These are phyloP conservation scores for Oxygymnocypris stewartii DNA, from an alignment of 2,113 vertebrate species.

Conservation along the genomic window DNA sequence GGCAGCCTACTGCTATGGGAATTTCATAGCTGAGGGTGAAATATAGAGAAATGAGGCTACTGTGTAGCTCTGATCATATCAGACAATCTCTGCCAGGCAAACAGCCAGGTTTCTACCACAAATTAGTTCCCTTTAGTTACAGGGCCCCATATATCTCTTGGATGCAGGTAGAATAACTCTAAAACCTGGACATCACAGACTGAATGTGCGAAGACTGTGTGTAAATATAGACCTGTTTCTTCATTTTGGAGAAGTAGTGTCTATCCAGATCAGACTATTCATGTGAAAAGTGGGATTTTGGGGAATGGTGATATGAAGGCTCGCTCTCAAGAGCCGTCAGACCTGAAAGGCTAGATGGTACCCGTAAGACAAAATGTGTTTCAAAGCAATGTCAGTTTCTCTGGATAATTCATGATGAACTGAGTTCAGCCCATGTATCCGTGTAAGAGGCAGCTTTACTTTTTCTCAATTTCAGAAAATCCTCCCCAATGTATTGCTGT, in stretches of 20 bases:
- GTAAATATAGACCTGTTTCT: background rate
- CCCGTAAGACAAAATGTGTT: constrained; percentile 10
- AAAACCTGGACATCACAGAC: constrained; percentile 20
- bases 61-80: background rate
- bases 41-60: constrained; percentile 1
- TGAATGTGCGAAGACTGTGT: background rate
- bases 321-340: background rate
- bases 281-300: background rate
- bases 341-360: background rate
- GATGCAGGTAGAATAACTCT: background rate
- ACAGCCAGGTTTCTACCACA: constrained; percentile 3
- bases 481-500: background rate
- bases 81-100: constrained; percentile 15
- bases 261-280: background rate
- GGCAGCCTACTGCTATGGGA: background rate
- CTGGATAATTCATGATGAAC: constrained; percentile 33
- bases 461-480: constrained; percentile 14
- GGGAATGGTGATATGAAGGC: background rate
- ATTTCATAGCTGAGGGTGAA: background rate
- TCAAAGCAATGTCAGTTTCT: constrained; percentile 6
- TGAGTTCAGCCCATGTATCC: background rate
- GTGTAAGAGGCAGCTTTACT: background rate
- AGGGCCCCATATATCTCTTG: background rate
- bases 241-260: constrained; percentile 16
- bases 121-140: constrained; percentile 12